These are phyloP conservation scores for Zaprionus inermis DNA, from an alignment of 1,140 invertebrate genomes.

Conservation along the genomic window DNA sequence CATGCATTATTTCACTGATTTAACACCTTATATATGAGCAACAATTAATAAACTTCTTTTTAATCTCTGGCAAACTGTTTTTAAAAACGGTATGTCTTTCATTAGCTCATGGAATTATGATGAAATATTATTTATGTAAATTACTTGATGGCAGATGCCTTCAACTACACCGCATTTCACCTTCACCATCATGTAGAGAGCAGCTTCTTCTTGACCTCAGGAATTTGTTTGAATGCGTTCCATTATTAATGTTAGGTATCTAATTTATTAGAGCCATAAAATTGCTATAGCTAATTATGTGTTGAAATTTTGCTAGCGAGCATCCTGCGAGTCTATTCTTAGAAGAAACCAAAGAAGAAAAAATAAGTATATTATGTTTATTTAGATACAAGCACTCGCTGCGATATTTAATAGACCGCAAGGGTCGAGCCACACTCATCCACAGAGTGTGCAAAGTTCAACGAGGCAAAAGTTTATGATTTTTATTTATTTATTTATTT, in stretches of 20 bases:
- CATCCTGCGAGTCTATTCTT: constrained; percentile 64
- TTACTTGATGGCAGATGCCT: constrained; percentile 6
- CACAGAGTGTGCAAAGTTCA: constrained; percentile 54
- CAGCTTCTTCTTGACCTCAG: not conserved
- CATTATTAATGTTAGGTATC: constrained; percentile 44
- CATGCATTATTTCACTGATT: not conserved
- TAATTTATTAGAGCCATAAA: constrained; percentile 54
- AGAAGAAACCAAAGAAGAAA: constrained; percentile 9
- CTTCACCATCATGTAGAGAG: not conserved
- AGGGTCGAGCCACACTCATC: constrained; percentile 30
- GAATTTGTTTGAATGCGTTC: constrained; percentile 26
- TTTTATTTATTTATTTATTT: constrained; percentile 5
- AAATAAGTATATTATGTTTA: not conserved
- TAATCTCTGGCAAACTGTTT: not conserved
- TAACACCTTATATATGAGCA: not conserved
- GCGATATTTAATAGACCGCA: constrained; percentile 2
- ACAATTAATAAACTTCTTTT: not conserved
- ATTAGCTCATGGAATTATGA: not conserved
- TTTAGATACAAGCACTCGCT: not conserved
- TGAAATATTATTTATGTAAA: not conserved
- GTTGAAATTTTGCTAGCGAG: constrained; percentile 56
- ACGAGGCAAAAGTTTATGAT: constrained; percentile 47
- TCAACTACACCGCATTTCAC: too few relatives aligned
- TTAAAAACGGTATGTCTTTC: not conserved
- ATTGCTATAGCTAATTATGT: constrained; percentile 65